Evolutionary conservation across 30 jellyfish, hydroid and myxozoan species (phyloP), one percentile per base, ranked within the genome.

Genomic region (Aurelia sp.): DNA sequence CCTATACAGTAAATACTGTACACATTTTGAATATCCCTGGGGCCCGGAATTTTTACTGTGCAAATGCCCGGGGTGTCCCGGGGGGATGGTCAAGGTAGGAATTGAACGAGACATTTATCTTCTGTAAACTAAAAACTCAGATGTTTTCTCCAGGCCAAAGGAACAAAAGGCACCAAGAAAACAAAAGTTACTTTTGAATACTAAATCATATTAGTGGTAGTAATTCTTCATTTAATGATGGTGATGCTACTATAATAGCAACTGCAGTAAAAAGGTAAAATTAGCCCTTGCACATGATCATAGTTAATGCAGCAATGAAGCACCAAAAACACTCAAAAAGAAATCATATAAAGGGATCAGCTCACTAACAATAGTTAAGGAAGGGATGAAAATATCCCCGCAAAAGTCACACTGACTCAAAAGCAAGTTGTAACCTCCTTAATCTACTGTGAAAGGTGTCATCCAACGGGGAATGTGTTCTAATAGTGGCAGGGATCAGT

Each of bases 371-470:
- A 65, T 6, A 61, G 12, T 35, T 13, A 80, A 35, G 50, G 27
- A 66, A 44, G 6, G 40, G 21, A 44, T 80, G 21, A 66, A 64
- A 64, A 3, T 60, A 1, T 48, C 47, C 22, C 71, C 3, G 52
- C 90, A 63, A 30, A 63, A 63, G 62, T 30, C 81, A 13, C 24
- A 86, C 3, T 2, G 90, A 44, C 50, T 80, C 4, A 51, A 63
- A 47, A 31, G 3, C 20, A 78, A 78, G 61, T 71, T 31, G 52
- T 10, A 5, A 3, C 57, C 81, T 3, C 52, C 22, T 18, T 55
- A 78, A 40, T 16, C 64, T 33, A 9, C 7, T 18, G 51, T 78
- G 24, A 17, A 60, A 27, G 5, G 12, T n/a, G 66, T 57, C 40
- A 59, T 48, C 13, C 2, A 59, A 38, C n/a, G 35, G 4, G 24